phyloP scores from a whole-genome alignment of 2,113 vertebrate genomes.

The Mus spicilegus region DNA sequence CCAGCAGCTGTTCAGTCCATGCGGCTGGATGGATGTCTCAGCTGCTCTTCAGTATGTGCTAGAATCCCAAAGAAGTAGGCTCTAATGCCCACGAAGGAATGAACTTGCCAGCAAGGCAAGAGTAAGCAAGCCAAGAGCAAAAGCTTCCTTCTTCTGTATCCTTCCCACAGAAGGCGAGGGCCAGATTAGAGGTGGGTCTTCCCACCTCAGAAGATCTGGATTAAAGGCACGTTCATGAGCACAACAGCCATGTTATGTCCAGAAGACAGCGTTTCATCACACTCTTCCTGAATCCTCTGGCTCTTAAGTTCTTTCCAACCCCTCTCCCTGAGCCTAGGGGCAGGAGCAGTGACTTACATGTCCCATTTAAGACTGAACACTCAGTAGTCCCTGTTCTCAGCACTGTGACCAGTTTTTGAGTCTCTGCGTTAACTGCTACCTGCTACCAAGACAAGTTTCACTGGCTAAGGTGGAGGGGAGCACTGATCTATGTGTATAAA shows the following conservation, averaged over 20 bases:
- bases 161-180: background rate
- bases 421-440: background rate
- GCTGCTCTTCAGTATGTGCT: background rate
- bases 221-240: background rate
- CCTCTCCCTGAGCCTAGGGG: background rate
- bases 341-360: background rate
- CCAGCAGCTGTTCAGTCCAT: background rate
- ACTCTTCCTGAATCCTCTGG: background rate
- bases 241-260: background rate
- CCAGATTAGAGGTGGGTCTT: background rate
- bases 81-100: background rate
- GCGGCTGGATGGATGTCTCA: background rate
- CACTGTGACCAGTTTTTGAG: background rate
- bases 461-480: background rate
- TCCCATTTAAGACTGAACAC: background rate
- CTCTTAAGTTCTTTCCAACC: background rate
- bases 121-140: background rate
- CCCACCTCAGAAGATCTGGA: background rate
- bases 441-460: background rate
- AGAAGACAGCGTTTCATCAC: background rate
- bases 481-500: background rate
- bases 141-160: background rate
- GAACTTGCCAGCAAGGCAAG: background rate
- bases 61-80: background rate
- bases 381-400: background rate